These are phyloP conservation scores for Rotaria sp. DNA, from an alignment of 2,888 invertebrate genomes.

Conservation along the genomic window DNA sequence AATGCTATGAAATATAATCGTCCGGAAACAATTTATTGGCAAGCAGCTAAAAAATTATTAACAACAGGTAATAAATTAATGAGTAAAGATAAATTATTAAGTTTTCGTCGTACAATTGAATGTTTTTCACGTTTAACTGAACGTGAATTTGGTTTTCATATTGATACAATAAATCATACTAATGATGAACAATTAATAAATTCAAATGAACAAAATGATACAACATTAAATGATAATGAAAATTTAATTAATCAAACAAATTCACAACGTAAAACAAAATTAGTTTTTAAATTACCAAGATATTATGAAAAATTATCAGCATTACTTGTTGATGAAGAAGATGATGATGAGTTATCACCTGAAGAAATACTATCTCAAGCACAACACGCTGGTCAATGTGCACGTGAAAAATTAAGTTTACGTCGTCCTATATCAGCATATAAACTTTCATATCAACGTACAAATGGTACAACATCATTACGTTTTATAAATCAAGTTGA, in stretches of 20 bases:
- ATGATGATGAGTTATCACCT: constrained; percentile 9
- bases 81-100: constrained; percentile 35
- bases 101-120: constrained; percentile 30
- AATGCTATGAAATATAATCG: constrained; percentile 40
- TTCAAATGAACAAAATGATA: not conserved
- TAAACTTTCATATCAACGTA: not conserved
- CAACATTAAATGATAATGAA: no score
- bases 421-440: not conserved
- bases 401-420: constrained; percentile 7
- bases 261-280: not conserved
- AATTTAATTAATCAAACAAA: no score
- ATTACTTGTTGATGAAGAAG: not conserved
- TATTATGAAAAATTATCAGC: constrained; percentile 16
- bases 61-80: constrained; percentile 32
- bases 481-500: constrained; percentile 24
- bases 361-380: constrained; percentile 23
- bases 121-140: constrained; percentile 33
- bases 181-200: not conserved
- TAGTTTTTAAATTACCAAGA: not conserved
- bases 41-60: constrained; percentile 35
- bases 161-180: not conserved
- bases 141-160: constrained; percentile 28
- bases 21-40: constrained; percentile 39
- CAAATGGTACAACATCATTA: not conserved
- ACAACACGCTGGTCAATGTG: constrained; percentile 20